Conservation (phyloP, 2,113 vertebrate species). For the Petrocephalus zakoni region DNA sequence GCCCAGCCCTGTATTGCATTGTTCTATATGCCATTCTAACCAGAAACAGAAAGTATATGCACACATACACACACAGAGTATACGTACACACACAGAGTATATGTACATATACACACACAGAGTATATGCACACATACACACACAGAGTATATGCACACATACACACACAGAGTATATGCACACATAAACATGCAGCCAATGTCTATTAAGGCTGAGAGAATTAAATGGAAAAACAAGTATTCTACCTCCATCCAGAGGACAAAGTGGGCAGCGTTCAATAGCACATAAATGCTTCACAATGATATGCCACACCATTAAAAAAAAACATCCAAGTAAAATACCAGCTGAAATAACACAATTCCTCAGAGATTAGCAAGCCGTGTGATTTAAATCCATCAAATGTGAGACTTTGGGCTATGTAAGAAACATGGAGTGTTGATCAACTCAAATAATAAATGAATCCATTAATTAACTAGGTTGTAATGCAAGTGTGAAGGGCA, state of each 20-base stretch:
- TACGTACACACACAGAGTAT: neutral
- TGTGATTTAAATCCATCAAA: neutral
- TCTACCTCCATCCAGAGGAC: constrained; percentile 11
- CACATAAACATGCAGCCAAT: neutral
- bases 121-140: neutral
- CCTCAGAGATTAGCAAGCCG: neutral
- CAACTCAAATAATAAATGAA: neutral
- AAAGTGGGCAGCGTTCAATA: neutral
- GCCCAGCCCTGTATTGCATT: neutral
- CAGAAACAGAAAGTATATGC: neutral
- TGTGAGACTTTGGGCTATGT: neutral
- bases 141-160: neutral
- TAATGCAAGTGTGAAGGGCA: neutral
- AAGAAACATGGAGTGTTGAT: neutral
- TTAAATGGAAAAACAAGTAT: neutral
- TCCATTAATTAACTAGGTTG: neutral
- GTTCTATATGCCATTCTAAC: neutral
- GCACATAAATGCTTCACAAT: neutral
- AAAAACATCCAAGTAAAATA: neutral
- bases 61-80: no score
- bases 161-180: neutral
- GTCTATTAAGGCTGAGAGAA: neutral
- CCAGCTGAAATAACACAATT: neutral
- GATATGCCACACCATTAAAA: neutral
- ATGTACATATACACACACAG: neutral